Conservation (phyloP, 2,888 invertebrate species). For the Erebia epiphron region DNA sequence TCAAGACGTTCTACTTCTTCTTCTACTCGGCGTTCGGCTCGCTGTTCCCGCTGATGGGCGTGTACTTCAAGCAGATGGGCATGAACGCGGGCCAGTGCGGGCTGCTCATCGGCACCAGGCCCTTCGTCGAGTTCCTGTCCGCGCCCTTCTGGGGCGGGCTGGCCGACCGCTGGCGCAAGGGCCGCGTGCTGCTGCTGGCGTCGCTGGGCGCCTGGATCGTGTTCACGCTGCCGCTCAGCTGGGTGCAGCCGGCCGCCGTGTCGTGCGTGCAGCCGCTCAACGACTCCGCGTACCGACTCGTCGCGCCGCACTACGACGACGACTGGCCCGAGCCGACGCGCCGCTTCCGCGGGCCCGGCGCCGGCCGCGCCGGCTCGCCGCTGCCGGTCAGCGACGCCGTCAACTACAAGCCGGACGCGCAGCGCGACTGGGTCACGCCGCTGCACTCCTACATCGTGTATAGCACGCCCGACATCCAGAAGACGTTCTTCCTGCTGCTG, state of each 20-base stretch:
- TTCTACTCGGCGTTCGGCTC: conserved; percentile 99
- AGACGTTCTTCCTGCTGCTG: conserved; percentile 96
- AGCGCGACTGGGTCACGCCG: conserved; percentile 92
- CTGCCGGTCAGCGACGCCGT: conserved; percentile 88
- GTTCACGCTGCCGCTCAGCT: conserved; percentile 97
- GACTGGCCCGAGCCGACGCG: conserved; percentile 49
- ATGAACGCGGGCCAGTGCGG: conserved; percentile 99
- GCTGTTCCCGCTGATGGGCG: conserved; percentile 98
- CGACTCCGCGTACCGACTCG: conserved; percentile 84
- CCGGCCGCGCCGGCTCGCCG: conserved; percentile 83
- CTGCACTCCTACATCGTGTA: conserved; percentile 97
- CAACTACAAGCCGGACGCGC: conserved; percentile 88
- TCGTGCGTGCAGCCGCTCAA: conserved; percentile 88
- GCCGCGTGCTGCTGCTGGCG: conserved; percentile 93
- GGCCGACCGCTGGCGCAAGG: conserved; percentile 94
- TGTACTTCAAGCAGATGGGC: conserved; percentile 99
- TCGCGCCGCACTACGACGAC: conserved; percentile 80
- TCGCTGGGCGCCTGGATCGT: conserved; percentile 97
- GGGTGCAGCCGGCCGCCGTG: conserved; percentile 96
- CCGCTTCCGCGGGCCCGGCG: conserved; percentile 57
- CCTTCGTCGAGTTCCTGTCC: conserved; percentile 98
- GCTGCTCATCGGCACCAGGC: conserved; percentile 96
- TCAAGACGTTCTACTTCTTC: conserved; percentile 99
- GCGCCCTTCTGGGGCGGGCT: conserved; percentile 99
- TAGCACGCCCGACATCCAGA: conserved; percentile 93